phyloP scores from a whole-genome alignment of 37 sponge, comb jelly and placozoan species.

The Chondrilla cf. caribensis region DNA sequence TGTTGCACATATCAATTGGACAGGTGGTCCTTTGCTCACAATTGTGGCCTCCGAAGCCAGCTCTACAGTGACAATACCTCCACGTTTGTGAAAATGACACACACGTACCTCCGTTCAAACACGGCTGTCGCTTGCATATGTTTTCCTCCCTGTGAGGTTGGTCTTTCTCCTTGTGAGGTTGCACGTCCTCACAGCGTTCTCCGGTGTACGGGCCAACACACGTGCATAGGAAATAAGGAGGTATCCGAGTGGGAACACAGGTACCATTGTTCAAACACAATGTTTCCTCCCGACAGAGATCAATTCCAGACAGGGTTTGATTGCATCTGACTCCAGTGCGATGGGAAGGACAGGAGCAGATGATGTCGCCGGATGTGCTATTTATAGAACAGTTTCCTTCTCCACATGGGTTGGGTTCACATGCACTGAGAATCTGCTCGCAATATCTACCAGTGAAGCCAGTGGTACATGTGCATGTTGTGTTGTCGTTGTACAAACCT shows the following conservation, averaged over 20 bases:
- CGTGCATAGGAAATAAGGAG: neutral
- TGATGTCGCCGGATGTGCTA: neutral
- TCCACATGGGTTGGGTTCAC: conserved; percentile 4
- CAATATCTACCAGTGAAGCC: neutral
- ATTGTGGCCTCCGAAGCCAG: neutral
- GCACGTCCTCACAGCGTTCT: conserved; percentile 17
- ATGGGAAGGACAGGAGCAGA: conserved; percentile 58
- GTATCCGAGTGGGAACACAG: neutral
- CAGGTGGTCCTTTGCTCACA: neutral
- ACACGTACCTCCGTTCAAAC: conserved; percentile 26
- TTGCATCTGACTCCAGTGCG: conserved; percentile 56
- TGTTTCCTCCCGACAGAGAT: neutral
- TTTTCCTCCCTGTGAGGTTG: too few relatives aligned
- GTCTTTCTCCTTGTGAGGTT: too few relatives aligned
- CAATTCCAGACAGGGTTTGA: neutral
- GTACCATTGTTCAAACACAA: neutral
- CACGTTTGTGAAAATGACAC: neutral
- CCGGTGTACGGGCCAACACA: neutral
- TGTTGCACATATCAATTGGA: neutral
- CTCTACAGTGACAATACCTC: neutral
- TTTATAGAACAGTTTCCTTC: conserved; percentile 2
- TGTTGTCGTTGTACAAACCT: neutral
- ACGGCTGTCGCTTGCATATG: neutral
- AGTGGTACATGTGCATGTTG: neutral
- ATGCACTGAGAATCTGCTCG: neutral